These are phyloP conservation scores for Rhipidura dahli DNA, from an alignment of 2,113 vertebrate species.

Conservation along the genomic window DNA sequence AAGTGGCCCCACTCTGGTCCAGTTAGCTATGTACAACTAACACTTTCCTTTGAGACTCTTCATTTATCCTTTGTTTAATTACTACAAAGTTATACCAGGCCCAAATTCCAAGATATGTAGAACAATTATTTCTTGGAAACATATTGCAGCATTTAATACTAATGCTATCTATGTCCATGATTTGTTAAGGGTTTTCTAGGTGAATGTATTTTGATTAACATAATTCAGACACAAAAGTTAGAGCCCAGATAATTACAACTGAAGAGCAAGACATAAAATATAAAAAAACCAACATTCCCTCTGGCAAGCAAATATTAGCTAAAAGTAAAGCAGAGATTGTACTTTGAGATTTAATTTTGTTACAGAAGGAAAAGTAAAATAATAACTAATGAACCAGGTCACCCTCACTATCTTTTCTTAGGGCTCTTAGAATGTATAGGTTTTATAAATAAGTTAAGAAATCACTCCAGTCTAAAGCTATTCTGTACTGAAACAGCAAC, in stretches of 20 bases:
- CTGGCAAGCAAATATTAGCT: background rate
- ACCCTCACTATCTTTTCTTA: background rate
- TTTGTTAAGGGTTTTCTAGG: background rate
- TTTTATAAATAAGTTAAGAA: background rate
- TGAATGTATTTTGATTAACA: background rate
- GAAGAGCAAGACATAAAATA: background rate
- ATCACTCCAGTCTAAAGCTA: background rate
- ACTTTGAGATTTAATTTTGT: background rate
- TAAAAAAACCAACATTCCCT: background rate
- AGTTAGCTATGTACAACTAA: background rate
- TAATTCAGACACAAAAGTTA: background rate
- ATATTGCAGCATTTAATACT: background rate
- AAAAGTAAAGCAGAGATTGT: background rate
- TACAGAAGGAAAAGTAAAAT: background rate
- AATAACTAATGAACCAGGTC: background rate
- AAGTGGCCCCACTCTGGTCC: background rate
- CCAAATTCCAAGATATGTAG: background rate
- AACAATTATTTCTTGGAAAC: background rate
- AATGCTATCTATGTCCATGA: background rate
- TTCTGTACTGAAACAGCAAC: background rate
- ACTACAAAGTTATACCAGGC: background rate
- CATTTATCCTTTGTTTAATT: background rate
- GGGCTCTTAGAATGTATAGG: background rate
- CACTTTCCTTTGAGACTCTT: background rate
- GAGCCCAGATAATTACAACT: background rate